These are phyloP conservation scores for Clanis bilineata DNA, from an alignment of 2,888 invertebrate species.

Conservation along the genomic window DNA sequence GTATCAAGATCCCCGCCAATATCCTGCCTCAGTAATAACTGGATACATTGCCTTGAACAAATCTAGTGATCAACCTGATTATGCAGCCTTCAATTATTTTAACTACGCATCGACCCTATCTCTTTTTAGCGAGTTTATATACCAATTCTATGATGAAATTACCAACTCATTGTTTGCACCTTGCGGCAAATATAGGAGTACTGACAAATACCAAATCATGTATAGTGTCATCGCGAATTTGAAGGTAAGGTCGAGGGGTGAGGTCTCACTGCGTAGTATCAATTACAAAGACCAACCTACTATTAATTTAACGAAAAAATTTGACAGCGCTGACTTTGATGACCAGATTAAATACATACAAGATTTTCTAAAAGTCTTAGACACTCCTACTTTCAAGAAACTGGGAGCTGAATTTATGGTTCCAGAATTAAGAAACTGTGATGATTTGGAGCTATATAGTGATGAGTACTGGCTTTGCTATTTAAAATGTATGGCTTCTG, in stretches of 20 bases:
- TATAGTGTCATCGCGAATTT: conserved; percentile 32
- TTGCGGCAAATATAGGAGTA: background rate
- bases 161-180: background rate
- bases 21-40: conserved; percentile 29
- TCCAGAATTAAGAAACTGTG: conserved; percentile 20
- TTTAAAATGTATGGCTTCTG: conserved; percentile 19
- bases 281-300: conserved; percentile 23
- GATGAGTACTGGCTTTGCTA: conserved; percentile 27
- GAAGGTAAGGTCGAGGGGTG: conserved; percentile 75
- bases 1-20: conserved; percentile 38
- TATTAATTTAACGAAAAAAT: conserved; percentile 21
- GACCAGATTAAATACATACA: conserved; percentile 24
- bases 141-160: background rate
- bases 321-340: conserved; percentile 22
- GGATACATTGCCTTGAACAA: conserved; percentile 81
- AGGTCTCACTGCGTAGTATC: conserved; percentile 51
- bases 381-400: conserved; percentile 21
- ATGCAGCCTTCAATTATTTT: background rate
- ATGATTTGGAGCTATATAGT: conserved; percentile 10
- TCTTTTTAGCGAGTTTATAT: background rate
- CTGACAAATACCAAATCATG: conserved; percentile 24
- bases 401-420: conserved; percentile 22
- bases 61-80: background rate
- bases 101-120: background rate
- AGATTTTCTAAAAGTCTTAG: conserved; percentile 25